Conservation (phyloP, 2,797 vertebrate species). For the Podargus strigoides region DNA sequence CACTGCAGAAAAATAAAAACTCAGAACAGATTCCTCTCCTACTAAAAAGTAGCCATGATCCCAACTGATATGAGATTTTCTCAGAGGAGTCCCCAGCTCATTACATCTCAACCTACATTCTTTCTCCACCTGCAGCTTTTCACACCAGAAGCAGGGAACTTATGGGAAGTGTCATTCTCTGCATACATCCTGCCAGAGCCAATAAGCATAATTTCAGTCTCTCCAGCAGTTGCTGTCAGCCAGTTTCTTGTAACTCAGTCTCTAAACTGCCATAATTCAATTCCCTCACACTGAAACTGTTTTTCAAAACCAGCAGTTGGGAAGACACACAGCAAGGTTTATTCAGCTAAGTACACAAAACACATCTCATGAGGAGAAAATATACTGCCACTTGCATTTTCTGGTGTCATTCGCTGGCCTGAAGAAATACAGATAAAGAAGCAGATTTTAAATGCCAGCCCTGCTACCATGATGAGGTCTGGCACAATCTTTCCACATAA, state of each 20-base stretch:
- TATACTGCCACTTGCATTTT: not conserved
- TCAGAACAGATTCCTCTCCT: not conserved
- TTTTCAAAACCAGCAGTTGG: not conserved
- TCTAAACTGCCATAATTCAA: not conserved
- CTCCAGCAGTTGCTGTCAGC: constrained; percentile 2
- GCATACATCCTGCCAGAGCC: not conserved
- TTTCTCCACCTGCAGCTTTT: not conserved
- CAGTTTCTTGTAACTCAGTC: not conserved
- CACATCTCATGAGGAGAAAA: not conserved
- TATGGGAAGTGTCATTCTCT: not conserved
- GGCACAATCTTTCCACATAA: not conserved
- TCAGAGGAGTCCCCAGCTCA: not conserved
- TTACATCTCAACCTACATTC: not conserved
- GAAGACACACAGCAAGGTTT: not conserved
- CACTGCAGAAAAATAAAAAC: not conserved
- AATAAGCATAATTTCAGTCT: constrained; percentile 15
- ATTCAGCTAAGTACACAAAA: not conserved
- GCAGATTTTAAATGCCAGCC: not conserved
- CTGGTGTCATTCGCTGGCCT: not conserved
- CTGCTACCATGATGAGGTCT: not conserved
- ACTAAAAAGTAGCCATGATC: not conserved
- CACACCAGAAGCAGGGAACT: not conserved
- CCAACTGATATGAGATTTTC: not conserved
- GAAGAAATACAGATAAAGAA: not conserved
- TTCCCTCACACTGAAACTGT: not conserved